These are phyloP conservation scores for Rhincodon typus DNA, from an alignment of 2,797 vertebrate species.

Conservation along the genomic window DNA sequence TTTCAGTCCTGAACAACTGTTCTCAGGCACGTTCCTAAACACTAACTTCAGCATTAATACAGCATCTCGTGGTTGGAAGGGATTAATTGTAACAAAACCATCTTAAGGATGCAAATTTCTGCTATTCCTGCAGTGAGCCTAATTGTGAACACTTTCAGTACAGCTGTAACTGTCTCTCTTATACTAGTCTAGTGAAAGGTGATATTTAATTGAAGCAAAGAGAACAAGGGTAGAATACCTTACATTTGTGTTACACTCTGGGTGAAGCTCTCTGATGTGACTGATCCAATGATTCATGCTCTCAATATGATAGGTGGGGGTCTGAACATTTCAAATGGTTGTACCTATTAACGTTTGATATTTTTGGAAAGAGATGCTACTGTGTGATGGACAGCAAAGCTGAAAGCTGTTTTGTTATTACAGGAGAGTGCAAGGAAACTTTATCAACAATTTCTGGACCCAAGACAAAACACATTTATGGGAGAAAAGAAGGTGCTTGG, in stretches of 20 bases:
- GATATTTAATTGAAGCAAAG: neutral
- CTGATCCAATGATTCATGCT: neutral
- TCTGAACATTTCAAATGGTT: too few relatives aligned
- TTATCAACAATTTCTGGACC: slow-evolving; percentile 87
- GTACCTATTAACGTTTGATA: too few relatives aligned
- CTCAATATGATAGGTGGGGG: neutral
- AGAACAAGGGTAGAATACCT: neutral
- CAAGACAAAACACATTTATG: slow-evolving; percentile 82
- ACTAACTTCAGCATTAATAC: neutral
- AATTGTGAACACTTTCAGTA: neutral
- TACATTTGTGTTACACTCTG: neutral
- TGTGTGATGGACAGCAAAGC: neutral
- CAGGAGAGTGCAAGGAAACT: slow-evolving; percentile 89
- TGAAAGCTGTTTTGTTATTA: neutral
- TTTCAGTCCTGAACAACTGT: neutral
- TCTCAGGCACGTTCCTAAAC: neutral
- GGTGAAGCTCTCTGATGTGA: neutral
- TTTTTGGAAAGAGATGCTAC: neutral
- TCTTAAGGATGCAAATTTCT: neutral
- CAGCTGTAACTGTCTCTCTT: neutral
- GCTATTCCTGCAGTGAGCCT: neutral
- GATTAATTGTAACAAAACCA: neutral
- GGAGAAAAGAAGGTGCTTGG: slow-evolving; percentile 88
- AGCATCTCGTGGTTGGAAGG: neutral
- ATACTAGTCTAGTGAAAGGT: neutral